Conservation (phyloP, 2,888 invertebrate genomes). For the Ennomos quercinarius region DNA sequence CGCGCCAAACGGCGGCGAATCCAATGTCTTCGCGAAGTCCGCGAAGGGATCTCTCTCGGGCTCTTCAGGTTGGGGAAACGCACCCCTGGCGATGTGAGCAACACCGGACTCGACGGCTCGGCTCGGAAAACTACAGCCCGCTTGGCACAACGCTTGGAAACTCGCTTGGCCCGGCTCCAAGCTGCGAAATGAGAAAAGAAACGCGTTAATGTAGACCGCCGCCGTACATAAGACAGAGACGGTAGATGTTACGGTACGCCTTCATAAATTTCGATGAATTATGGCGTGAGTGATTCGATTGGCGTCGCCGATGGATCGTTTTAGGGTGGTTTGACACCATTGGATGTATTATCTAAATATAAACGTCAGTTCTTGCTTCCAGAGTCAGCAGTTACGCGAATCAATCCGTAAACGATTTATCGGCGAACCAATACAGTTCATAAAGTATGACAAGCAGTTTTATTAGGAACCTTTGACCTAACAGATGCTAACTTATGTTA, state of each 20-base stretch:
- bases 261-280: slow-evolving; percentile 80
- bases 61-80: slow-evolving; percentile 61
- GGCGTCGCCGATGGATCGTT: slow-evolving; percentile 75
- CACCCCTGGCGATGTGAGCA: slow-evolving; percentile 63
- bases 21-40: slow-evolving; percentile 59
- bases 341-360: slow-evolving; percentile 71
- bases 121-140: slow-evolving; percentile 83
- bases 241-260: slow-evolving; percentile 69
- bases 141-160: slow-evolving; percentile 81
- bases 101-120: slow-evolving; percentile 79
- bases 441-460: slow-evolving; percentile 4
- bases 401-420: slow-evolving; percentile 47
- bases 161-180: slow-evolving; percentile 86
- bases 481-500: no score
- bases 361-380: slow-evolving; percentile 58
- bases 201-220: slow-evolving; percentile 76
- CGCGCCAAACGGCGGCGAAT: slow-evolving; percentile 65
- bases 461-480: no score
- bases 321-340: slow-evolving; percentile 76
- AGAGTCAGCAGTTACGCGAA: slow-evolving; percentile 50
- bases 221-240: slow-evolving; percentile 79
- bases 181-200: slow-evolving; percentile 86
- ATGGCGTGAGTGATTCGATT: slow-evolving; percentile 79
- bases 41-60: slow-evolving; percentile 70
- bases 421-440: slow-evolving; percentile 18